These are phyloP conservation scores for Tyrannus savana DNA, from an alignment of 2,113 vertebrate genomes.

Conservation along the genomic window DNA sequence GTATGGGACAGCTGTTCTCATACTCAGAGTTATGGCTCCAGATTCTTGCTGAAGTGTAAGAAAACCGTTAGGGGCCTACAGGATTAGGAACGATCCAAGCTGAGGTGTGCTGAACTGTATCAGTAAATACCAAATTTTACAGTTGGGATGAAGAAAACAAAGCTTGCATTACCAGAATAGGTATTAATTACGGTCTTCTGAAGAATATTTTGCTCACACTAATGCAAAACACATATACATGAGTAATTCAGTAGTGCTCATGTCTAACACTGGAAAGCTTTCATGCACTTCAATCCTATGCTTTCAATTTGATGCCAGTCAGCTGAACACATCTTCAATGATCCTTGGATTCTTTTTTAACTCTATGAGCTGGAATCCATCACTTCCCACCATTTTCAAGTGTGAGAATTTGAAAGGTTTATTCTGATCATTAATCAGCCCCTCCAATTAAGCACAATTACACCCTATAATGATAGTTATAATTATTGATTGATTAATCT, in stretches of 20 bases:
- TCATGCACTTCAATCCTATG: neutral
- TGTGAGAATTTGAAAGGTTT: slow-evolving; percentile 69
- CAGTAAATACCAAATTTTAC: fast-evolving
- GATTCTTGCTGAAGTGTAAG: neutral
- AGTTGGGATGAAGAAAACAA: neutral
- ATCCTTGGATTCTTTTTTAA: slow-evolving; percentile 45
- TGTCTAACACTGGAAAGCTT: slow-evolving; percentile 26
- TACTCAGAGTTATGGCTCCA: neutral
- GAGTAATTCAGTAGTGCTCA: neutral
- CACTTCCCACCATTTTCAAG: slow-evolving; percentile 70
- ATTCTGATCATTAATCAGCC: slow-evolving; percentile 78
- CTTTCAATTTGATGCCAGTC: slow-evolving; percentile 9
- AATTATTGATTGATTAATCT: slow-evolving; percentile 84
- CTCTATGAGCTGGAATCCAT: slow-evolving; percentile 59
- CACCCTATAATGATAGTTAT: slow-evolving; percentile 76
- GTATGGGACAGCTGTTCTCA: neutral
- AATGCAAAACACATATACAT: neutral
- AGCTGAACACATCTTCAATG: slow-evolving; percentile 14
- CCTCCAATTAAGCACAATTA: slow-evolving; percentile 80
- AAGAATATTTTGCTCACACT: neutral
- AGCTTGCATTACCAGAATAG: neutral
- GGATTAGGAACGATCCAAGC: neutral
- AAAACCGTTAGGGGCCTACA: neutral
- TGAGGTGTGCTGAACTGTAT: neutral
- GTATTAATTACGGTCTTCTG: neutral